Conservation (phyloP, 2,888 invertebrate species). For the Dendrolimus houi region DNA sequence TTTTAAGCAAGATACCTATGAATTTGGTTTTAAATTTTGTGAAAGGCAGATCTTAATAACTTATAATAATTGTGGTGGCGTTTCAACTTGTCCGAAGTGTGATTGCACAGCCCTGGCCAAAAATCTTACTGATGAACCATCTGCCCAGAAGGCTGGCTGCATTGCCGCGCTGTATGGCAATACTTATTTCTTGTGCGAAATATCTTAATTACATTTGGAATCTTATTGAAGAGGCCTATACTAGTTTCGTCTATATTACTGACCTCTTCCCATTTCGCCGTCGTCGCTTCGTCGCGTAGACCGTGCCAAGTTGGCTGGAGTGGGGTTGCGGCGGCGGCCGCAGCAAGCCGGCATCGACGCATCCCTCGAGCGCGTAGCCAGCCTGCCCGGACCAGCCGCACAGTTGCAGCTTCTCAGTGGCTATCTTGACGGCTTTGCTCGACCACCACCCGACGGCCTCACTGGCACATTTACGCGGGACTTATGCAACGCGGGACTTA, state of each 20-base stretch:
- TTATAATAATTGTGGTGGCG: too few relatives aligned
- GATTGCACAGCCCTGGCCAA: too few relatives aligned
- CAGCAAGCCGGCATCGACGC: constrained; percentile 84
- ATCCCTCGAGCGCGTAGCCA: constrained; percentile 79
- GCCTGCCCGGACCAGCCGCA: constrained; percentile 67
- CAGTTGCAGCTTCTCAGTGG: constrained; percentile 64
- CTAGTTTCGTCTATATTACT: constrained; percentile 26
- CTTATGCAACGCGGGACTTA: not conserved
- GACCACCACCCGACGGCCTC: constrained; percentile 12
- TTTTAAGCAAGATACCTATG: too few relatives aligned
- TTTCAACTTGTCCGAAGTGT: too few relatives aligned
- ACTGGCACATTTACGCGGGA: not conserved
- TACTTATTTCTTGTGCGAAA: too few relatives aligned
- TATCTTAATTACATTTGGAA: too few relatives aligned
- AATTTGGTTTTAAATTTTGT: too few relatives aligned
- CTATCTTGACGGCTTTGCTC: constrained; percentile 61
- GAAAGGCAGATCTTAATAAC: too few relatives aligned
- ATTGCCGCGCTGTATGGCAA: too few relatives aligned
- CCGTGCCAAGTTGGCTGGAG: constrained; percentile 93
- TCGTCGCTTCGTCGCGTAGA: constrained; percentile 97
- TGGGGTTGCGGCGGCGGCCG: constrained; percentile 86
- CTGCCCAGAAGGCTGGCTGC: too few relatives aligned
- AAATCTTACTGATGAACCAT: too few relatives aligned
- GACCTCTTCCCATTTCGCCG: constrained; percentile 98
- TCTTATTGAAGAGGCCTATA: too few relatives aligned